Evolutionary conservation across 2,113 vertebrate genomes (phyloP).

Genomic region (Eidolon helvum): DNA sequence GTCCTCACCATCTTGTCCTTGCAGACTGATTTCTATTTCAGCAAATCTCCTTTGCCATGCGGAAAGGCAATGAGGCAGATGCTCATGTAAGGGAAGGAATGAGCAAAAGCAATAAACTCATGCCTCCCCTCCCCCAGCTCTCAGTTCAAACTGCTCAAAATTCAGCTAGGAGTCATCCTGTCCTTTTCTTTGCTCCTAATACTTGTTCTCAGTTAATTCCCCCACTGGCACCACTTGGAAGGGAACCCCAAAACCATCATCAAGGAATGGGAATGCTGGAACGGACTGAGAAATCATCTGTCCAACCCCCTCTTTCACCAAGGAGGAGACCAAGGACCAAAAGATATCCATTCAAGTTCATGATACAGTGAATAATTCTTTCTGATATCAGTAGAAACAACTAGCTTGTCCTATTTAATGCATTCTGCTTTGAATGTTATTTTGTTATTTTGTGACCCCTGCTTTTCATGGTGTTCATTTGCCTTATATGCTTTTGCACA

Average conservation of each 20-base stretch:
- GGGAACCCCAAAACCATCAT: background rate
- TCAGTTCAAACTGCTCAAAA: slow-evolving; percentile 54
- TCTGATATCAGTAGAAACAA: background rate
- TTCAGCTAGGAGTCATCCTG: background rate
- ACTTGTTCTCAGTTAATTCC: background rate
- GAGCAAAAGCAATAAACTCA: slow-evolving; percentile 64
- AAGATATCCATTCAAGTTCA: background rate
- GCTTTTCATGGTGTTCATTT: background rate
- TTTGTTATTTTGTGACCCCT: background rate
- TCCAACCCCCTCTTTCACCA: background rate
- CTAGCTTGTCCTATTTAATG: background rate
- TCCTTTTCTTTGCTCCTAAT: background rate
- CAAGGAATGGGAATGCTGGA: background rate
- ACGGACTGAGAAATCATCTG: background rate
- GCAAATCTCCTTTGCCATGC: slow-evolving; percentile 39
- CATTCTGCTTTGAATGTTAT: background rate
- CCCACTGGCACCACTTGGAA: no score
- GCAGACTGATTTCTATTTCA: slow-evolving; percentile 40
- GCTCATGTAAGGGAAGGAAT: background rate
- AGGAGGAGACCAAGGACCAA: background rate
- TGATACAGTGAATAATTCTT: rapidly evolving
- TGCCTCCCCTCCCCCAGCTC: slow-evolving; percentile 40
- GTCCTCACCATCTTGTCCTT: slow-evolving; percentile 53
- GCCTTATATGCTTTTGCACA: background rate
- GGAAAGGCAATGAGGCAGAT: slow-evolving; percentile 56